phyloP scores from a whole-genome alignment of 2,113 vertebrate species.

The Ceyx cyanopectus region DNA sequence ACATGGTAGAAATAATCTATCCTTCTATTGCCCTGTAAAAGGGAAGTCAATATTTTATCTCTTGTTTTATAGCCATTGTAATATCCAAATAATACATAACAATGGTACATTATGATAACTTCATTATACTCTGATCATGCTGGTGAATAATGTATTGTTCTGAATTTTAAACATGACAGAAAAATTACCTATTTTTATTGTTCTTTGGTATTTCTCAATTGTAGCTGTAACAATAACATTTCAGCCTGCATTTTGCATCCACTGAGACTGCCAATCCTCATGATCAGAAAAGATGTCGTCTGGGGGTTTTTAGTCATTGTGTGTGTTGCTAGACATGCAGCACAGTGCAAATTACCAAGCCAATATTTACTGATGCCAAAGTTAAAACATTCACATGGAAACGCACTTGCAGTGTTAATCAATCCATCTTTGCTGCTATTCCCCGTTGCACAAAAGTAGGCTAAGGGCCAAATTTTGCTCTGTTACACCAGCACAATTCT shows the following conservation, averaged over 20 bases:
- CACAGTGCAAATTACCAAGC: background rate
- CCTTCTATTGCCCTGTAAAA: constrained; percentile 54
- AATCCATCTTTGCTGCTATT: constrained; percentile 6
- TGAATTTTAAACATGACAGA: constrained; percentile 56
- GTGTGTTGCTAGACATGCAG: background rate
- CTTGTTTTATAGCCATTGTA: constrained; percentile 53
- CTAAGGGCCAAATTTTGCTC: constrained; percentile 27
- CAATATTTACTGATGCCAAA: constrained; percentile 37
- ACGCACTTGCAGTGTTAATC: constrained; percentile 61
- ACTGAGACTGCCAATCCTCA: constrained; percentile 32
- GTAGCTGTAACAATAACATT: constrained; percentile 21
- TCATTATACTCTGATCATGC: constrained; percentile 59
- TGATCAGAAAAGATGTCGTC: background rate
- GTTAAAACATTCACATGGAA: constrained; percentile 28
- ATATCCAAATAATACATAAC: constrained; percentile 60
- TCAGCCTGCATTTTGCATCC: constrained; percentile 11
- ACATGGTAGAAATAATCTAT: constrained; percentile 51
- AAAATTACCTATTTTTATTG: constrained; percentile 61
- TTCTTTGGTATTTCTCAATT: constrained; percentile 25
- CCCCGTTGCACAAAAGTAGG: background rate
- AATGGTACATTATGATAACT: constrained; percentile 62
- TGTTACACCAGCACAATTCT: background rate
- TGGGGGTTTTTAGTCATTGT: constrained; percentile 18
- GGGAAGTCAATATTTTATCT: constrained; percentile 66
- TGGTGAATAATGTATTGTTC: constrained; percentile 44